Percentiles rank a stretch among this genome's conserved stretches.
phyloP scores from a whole-genome alignment of 2,888 invertebrate species.

The Pammene aurita region DNA sequence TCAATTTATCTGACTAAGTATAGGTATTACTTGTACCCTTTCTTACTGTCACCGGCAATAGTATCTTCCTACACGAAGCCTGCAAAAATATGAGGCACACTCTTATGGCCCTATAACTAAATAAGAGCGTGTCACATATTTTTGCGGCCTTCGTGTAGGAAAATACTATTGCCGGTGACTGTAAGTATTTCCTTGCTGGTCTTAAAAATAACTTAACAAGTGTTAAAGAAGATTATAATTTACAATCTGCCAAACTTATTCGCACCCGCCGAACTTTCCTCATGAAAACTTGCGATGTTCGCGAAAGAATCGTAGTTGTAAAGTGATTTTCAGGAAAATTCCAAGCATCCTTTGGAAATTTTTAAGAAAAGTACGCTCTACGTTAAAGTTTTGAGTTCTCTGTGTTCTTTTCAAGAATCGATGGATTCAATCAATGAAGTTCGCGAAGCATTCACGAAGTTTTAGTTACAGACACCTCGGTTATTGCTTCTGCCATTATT shows the following conservation, averaged over 20 bases:
- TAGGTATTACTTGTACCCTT: too few relatives aligned
- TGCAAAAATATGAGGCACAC: too few relatives aligned
- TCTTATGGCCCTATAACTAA: too few relatives aligned
- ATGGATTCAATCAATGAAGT: conserved; percentile 40
- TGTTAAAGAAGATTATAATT: conserved; percentile 40
- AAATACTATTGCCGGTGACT: not conserved
- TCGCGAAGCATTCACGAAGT: conserved; percentile 23
- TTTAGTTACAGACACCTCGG: conserved; percentile 4
- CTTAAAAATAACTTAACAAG: conserved; percentile 13
- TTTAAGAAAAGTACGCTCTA: conserved; percentile 47
- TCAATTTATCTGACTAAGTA: too few relatives aligned
- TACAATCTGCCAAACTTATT: conserved; percentile 46
- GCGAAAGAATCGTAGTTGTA: conserved; percentile 58
- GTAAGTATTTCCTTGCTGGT: not conserved
- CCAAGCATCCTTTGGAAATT: conserved; percentile 54
- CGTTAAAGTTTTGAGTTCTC: conserved; percentile 48
- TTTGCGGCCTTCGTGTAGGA: too few relatives aligned
- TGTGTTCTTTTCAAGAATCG: conserved; percentile 39
- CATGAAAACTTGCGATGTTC: conserved; percentile 69
- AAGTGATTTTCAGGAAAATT: conserved; percentile 58
- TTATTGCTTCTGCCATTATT: not conserved
- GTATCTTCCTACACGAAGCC: too few relatives aligned
- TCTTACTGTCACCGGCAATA: too few relatives aligned
- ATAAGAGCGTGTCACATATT: too few relatives aligned
- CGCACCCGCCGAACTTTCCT: conserved; percentile 62